These are phyloP conservation scores for Drosophila carrolli DNA, from an alignment of 1,140 invertebrate genomes.

Conservation along the genomic window DNA sequence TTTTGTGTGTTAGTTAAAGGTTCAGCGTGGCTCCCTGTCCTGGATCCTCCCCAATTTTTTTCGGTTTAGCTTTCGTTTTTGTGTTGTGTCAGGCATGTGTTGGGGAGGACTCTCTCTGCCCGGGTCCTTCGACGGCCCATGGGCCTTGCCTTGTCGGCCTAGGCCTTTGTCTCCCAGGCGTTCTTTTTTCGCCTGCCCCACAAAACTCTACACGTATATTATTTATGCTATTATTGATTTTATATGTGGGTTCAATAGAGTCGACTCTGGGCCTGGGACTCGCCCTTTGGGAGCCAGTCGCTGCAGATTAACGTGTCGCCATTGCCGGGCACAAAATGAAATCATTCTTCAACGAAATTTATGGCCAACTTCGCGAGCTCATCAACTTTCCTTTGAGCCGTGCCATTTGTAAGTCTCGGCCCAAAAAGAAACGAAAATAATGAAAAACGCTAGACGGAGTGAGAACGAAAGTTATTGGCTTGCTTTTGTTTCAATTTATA, in stretches of 20 bases:
- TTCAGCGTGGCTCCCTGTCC: conserved; percentile 18
- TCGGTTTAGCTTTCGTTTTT: conserved; percentile 60
- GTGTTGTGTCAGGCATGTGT: conserved; percentile 68
- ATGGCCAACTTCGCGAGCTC: conserved; percentile 57
- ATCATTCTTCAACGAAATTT: conserved; percentile 75
- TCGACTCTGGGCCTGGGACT: conserved; percentile 15
- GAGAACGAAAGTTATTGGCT: conserved; percentile 30
- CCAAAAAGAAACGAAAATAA: conserved; percentile 20
- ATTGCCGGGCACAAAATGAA: conserved; percentile 58
- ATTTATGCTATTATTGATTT: conserved; percentile 83
- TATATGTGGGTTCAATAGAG: conserved; percentile 62
- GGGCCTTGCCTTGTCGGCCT: conserved; percentile 63
- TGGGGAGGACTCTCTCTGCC: conserved; percentile 50
- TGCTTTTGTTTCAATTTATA: conserved; percentile 48
- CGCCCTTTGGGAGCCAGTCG: conserved; percentile 33
- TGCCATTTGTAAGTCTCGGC: conserved; percentile 58
- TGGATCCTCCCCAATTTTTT: conserved; percentile 21
- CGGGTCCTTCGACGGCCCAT: conserved; percentile 63
- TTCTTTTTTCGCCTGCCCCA: conserved; percentile 26
- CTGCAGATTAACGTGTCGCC: conserved; percentile 57
- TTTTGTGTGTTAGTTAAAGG: conserved; percentile 64
- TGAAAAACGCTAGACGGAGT: conserved; percentile 10
- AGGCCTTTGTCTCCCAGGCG: conserved; percentile 63
- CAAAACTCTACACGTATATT: conserved; percentile 65
- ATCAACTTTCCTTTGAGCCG: conserved; percentile 71